Base-by-base conservation (phyloP, 2,888 invertebrate species). In the Neoaliturus tenellus region DNA sequence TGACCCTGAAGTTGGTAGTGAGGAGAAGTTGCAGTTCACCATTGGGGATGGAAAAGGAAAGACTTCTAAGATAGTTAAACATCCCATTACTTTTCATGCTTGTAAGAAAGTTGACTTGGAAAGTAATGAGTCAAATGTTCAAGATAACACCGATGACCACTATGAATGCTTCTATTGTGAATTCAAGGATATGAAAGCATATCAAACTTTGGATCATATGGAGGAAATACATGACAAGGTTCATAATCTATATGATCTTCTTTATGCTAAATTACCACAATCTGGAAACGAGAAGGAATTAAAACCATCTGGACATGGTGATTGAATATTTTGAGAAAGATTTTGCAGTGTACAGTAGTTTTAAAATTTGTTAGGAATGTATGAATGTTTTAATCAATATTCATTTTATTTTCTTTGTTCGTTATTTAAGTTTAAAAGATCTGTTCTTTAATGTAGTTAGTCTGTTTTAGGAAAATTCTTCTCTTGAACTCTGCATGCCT, bases 201-300 rank as follows among this genome's bases (percentile, higher is more conserved):
- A 44, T 17, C 25, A 28, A 28, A 28, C 23, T 3, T n/a, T 75
- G 6, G 73, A 75, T 44, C 73, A 75, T 17, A 75, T 75, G 73
- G 73, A 75, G 17, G 73, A 75, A 6, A 17, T 8, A 10, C 73
- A 75, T 23, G 17, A n/a, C 23, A 75, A 75, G 44, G 28, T 0
- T 5, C 73, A 75, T 44, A 75, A 75, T 23, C 20, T 75, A 2
- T 75, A 75, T 39, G 44, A 75, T n/a, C 44, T 75, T 0, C 44
- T 75, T 3, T 23, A 25, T 20, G 73, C 73, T 44, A 44, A 75
- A 75, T 3, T 69, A 6, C 31, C 67, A 33, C 4, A 12, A 14
- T 33, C 33, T 3, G 23, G 5, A 6, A 3, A 67, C 31, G 35
- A 33, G n/a, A 67, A 58, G 14, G 58, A 6, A 31, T 4, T 6